Evolutionary conservation across 2,797 vertebrate genomes (phyloP), one percentile per base, ranked within the genome.

Genomic region (Sebastes umbrosus): DNA sequence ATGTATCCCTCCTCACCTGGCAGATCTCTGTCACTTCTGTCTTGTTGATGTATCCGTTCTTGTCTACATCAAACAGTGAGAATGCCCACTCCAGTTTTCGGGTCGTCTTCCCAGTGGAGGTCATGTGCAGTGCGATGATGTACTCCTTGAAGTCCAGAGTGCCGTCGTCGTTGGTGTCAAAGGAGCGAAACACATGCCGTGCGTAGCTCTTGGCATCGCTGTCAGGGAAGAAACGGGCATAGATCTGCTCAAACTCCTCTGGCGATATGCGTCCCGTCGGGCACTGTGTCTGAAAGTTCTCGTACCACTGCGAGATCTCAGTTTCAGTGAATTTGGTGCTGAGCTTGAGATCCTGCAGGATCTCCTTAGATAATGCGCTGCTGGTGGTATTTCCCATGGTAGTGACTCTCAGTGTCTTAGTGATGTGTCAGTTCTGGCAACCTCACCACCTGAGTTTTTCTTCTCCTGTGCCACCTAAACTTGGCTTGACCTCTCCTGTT

Each of bases 61-160:
- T 96, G 87, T 97, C 96, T 0, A 97, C 96, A 31, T 97, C 96
- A 46, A 96, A 97, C 59, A 97, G 93, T 0, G 96, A 97, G 90
- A 97, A 97, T 70, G 96, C 96, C 96, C 96, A 96, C 83, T 97
- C 96, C 77, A 97, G 92, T 73, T 96, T 97, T 29, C 95, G 92
- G 52, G 93, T 93, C 2, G 93, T 95, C 91, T 93, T 96, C 24
- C 96, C 96, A 2, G 93, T 95, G 25, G 96, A 96, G 62, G 96
- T 97, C 95, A 97, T 95, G 86, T 97, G 96, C 82, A 96, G 91
- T 1, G 96, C 96, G 34, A 97, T 96, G 90, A 97, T 96, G 90
- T 97, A 97, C 93, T 97, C 96, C 90, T 95, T 96, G 95, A 97
- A 97, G 85, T 97, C 96, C 91, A 97, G 84, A 0, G 96, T 96